Base-by-base conservation (phyloP, 2,797 vertebrate species). In the Malurus leucopterus region DNA sequence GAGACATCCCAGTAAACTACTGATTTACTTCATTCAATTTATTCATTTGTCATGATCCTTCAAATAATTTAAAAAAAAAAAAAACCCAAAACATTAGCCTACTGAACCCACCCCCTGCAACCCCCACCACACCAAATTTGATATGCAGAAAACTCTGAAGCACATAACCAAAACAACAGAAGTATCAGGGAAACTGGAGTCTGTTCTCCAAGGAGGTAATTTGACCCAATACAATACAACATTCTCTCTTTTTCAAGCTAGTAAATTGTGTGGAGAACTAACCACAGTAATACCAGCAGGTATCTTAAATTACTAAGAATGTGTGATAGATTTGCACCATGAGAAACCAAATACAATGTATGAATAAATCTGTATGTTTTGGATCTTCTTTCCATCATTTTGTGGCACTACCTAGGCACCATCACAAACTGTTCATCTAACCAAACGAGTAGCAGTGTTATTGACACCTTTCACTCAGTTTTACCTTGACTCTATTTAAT, bases 41-140 rank as follows among this genome's bases (percentile, higher is more conserved):
- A 57, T 20, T 43, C 0, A 57, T 76, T 86, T n/a, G 4, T 55
- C 46, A 53, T 57, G 27, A 68, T 50, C 18, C 12, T 67, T 57
- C 65, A 79, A 67, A 57, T 22, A 30, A 51, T 30, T 3, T n/a
- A n/a, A 43, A 53, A 74, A 54, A 20, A 15, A 47, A 55, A 74
- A 47, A 20, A 14, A 1, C 3, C 27, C 30, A 8, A 41, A 80
- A 13, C 61, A n/a, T 51, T 49, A 43, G 36, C 2, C 3, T n/a
- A 23, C 13, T 44, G 10, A 24, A 46, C 3, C 8, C 4, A 6
- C 1, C 3, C 3, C 4, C 4, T 36, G 36, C 36, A 36, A 36
- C 36, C 36, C 36, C 36, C 36, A 36, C 36, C 11, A 36, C 36
- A 36, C 4, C 6, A 78, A 91, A 88, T 46, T 1, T 2, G 1